These are phyloP conservation scores for Cynodonichthys magdalenae DNA, from an alignment of 2,797 vertebrate genomes.

Conservation along the genomic window DNA sequence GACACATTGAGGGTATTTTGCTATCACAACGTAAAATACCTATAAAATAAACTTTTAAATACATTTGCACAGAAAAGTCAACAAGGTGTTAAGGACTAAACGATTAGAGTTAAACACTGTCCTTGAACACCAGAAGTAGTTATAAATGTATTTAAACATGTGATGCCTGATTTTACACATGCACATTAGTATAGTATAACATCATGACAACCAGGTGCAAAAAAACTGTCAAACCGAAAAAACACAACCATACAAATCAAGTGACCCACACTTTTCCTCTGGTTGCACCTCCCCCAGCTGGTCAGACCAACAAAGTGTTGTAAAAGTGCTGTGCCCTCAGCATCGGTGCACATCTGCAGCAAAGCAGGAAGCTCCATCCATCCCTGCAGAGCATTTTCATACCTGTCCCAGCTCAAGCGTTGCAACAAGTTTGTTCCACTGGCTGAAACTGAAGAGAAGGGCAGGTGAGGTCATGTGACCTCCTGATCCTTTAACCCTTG, in stretches of 20 bases:
- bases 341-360: slow-evolving; percentile 35
- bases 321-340: slow-evolving; percentile 38
- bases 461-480: slow-evolving; percentile 65
- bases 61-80: too few relatives aligned
- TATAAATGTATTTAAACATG: too few relatives aligned
- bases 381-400: slow-evolving; percentile 37
- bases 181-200: too few relatives aligned
- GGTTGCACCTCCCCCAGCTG: slow-evolving; percentile 43
- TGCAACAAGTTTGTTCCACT: slow-evolving; percentile 76
- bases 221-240: slow-evolving; percentile 10
- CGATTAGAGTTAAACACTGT: too few relatives aligned
- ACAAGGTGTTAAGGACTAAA: too few relatives aligned
- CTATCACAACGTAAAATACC: too few relatives aligned
- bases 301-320: slow-evolving; percentile 24
- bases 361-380: slow-evolving; percentile 32
- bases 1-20: too few relatives aligned
- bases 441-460: slow-evolving; percentile 66
- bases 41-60: too few relatives aligned
- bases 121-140: too few relatives aligned
- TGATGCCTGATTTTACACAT: too few relatives aligned
- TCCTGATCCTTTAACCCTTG: slow-evolving; percentile 55
- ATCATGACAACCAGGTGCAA: slow-evolving; percentile 1
- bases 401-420: slow-evolving; percentile 49
- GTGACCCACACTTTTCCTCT: slow-evolving; percentile 15
- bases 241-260: slow-evolving; percentile 17